phyloP scores from a whole-genome alignment of 2,797 vertebrate genomes.

The Sebastes oblongus region DNA sequence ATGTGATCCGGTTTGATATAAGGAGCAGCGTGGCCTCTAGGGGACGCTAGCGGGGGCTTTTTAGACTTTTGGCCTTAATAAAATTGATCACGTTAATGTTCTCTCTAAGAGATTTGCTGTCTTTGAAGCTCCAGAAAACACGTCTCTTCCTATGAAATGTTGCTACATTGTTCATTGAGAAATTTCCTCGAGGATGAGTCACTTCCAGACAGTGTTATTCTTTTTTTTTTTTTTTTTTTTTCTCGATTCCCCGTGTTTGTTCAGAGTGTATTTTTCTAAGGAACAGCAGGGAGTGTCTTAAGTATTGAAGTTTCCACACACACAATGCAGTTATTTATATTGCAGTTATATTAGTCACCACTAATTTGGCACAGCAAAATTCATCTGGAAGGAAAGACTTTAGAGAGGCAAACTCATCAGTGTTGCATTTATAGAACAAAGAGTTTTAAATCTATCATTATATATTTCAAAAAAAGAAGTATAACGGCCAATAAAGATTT shows the following conservation, averaged over 20 bases:
- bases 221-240: neutral
- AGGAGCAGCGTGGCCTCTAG: constrained; percentile 20
- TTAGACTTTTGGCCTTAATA: constrained; percentile 10
- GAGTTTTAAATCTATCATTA: constrained; percentile 70
- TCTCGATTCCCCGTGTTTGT: constrained; percentile 43
- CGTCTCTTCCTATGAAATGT: constrained; percentile 6
- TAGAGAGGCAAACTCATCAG: constrained; percentile 19
- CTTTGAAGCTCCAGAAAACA: constrained; percentile 25
- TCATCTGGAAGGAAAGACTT: constrained; percentile 13
- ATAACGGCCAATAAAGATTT: constrained; percentile 73
- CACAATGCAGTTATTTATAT: constrained; percentile 62
- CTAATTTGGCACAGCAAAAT: constrained; percentile 41
- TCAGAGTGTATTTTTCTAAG: constrained; percentile 65
- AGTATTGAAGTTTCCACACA: constrained; percentile 63
- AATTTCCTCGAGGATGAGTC: constrained; percentile 29
- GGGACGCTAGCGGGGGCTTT: constrained; percentile 8
- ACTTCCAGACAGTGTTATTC: constrained; percentile 64
- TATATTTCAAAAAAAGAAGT: constrained; percentile 66
- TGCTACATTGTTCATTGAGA: constrained; percentile 38
- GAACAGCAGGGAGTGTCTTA: constrained; percentile 69
- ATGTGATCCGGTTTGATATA: constrained; percentile 1
- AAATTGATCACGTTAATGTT: constrained; percentile 21
- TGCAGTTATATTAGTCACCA: constrained; percentile 36
- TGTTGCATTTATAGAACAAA: constrained; percentile 71
- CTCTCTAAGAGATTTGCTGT: constrained; percentile 32